phyloP scores from a whole-genome alignment of 92 coral and sea anemone genomes.

The Phenganax subtilis region DNA sequence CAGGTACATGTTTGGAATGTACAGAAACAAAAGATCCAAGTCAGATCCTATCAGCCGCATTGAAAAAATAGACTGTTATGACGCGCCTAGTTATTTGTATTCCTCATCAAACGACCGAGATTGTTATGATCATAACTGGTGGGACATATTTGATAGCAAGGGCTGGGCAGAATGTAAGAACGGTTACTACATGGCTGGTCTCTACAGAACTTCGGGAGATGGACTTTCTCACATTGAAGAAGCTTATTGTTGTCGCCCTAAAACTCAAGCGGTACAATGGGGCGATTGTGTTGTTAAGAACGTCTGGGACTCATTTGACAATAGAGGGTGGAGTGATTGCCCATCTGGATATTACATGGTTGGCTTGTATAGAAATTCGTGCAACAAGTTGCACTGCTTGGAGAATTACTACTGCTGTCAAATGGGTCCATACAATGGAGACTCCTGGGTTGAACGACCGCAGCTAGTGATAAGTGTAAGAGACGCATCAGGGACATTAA shows the following conservation, averaged over 20 bases:
- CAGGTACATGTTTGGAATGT: slow-evolving; percentile 12
- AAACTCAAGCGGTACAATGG: not conserved
- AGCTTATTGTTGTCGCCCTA: slow-evolving; percentile 19
- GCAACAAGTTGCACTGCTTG: not conserved
- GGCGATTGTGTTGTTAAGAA: not conserved
- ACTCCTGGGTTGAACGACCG: not conserved
- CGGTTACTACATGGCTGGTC: slow-evolving; percentile 16
- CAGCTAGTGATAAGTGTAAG: not conserved
- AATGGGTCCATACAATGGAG: slow-evolving; percentile 30
- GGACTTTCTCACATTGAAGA: not conserved
- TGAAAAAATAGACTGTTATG: not conserved
- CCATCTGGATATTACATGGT: slow-evolving; percentile 5
- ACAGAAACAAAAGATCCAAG: not conserved
- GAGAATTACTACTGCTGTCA: slow-evolving; percentile 13
- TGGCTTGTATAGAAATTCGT: not conserved
- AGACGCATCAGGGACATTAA: too few species aligned
- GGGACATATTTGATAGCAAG: not conserved
- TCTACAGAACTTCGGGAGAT: not conserved
- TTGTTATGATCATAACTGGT: slow-evolving; percentile 23
- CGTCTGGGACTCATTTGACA: not conserved
- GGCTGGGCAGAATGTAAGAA: not conserved
- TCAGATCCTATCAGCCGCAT: not conserved
- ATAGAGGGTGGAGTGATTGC: not conserved
- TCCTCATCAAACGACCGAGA: not conserved
- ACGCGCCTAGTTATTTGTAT: slow-evolving; percentile 17